Base-by-base conservation (phyloP, 1,140 invertebrate genomes). In the Acromyrmex heyeri region DNA sequence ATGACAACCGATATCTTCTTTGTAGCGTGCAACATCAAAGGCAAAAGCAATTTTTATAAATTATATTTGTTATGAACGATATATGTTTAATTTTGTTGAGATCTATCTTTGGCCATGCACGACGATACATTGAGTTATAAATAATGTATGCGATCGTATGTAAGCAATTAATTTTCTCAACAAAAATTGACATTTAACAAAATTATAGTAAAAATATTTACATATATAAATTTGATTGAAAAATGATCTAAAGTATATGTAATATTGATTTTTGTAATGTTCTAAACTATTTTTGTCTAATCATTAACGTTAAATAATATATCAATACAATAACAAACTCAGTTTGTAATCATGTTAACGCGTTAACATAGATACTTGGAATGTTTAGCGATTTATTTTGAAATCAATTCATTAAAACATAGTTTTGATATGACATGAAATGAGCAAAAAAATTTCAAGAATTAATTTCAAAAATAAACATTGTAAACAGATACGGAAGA, bases 51-150 rank as follows among this genome's bases (percentile, higher is more conserved):
- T 91, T 91, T 93, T 92, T 91, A 91, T 67, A 59, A 88, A 90
- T 91, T 93, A 86, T 93, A 92, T 93, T 94, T 93, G 91, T 94
- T 94, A 24, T 24, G 88, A 91, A 72, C 61, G 86, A 91, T 93
- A 90, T 88, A 93, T 93, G 83, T 93, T 93, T 93, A 93, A 93
- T 94, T 94, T 93, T 93, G 91, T 94, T 93, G 86, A 90, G 8
- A 86, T 21, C 34, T 77, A 78, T 34, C 14, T 73, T 81, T 61
- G 65, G 12, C 21, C 16, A 59, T 55, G 14, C 16, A 10, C 78
- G 87, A 86, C 67, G 55, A 65, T 59, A 67, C 61, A 27, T 38
- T 55, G n/a, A 16, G 3, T 30, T 21, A 44, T 38, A n/a, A 18
- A 61, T 27, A 6, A n/a, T 7, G 7, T 57, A 57, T 57, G 14